Conservation (phyloP, 2,113 vertebrate species). For the Maccullochella peelii region DNA sequence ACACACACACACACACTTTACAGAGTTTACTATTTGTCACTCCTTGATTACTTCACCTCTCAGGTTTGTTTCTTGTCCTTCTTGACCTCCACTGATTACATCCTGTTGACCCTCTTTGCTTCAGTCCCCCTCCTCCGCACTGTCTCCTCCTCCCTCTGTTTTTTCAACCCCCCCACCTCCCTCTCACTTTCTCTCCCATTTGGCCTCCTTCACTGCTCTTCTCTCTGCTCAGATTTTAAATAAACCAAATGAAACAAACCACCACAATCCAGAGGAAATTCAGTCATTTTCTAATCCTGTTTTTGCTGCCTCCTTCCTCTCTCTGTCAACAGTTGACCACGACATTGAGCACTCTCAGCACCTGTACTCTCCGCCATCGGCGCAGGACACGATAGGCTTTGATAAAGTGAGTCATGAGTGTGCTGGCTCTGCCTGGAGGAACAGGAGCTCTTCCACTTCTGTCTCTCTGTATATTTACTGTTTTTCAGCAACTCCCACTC, state of each 20-base stretch:
- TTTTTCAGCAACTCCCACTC: constrained; percentile 9
- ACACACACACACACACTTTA: constrained; percentile 38
- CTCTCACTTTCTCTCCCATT: background rate
- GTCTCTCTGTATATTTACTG: constrained; percentile 16
- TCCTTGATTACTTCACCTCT: constrained; percentile 16
- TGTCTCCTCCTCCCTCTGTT: background rate
- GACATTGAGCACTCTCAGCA: constrained; percentile 89
- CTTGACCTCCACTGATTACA: constrained; percentile 48
- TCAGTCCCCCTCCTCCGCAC: background rate
- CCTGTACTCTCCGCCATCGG: constrained; percentile 81
- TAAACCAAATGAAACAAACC: constrained; percentile 41
- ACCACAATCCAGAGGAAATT: constrained; percentile 33
- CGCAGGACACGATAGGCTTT: constrained; percentile 91
- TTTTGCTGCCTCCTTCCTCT: constrained; percentile 12
- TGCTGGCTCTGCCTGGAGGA: constrained; percentile 30
- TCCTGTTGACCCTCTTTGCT: constrained; percentile 12
- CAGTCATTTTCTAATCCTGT: constrained; percentile 1
- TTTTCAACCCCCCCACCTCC: background rate
- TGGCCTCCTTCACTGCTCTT: constrained; percentile 57
- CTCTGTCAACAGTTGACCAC: constrained; percentile 89
- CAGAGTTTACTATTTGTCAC: constrained; percentile 41
- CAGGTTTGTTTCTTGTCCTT: constrained; percentile 37
- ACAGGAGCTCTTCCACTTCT: background rate
- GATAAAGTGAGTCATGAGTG: constrained; percentile 87
- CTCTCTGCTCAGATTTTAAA: constrained; percentile 13